Evolutionary conservation across 1,140 invertebrate species (phyloP), one percentile per base, ranked within the genome.

Genomic region (Trialeurodes vaporariorum): DNA sequence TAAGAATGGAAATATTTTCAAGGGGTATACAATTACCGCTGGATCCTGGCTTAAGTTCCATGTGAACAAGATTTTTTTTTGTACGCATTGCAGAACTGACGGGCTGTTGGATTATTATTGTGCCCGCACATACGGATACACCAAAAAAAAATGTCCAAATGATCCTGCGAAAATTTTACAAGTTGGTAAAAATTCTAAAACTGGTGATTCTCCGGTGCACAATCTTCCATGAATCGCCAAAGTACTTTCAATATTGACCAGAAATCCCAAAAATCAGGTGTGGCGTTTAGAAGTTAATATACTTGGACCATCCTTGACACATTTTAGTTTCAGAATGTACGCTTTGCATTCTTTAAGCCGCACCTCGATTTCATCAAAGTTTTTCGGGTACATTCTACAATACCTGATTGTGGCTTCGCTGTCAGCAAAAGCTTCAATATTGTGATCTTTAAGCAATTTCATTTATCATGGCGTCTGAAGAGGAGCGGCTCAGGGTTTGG

Each of bases 81-180:
- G 23, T 40, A 64, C n/a, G 27, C 63, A 2, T 27, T 22, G 24
- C 27, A 34, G 34, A 49, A 64, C 22, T 64, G 25, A 34, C 63
- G 63, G 24, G 63, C 26, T 27, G 63, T 64, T 1, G 27, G 63
- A 34, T 64, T 64, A 23, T 64, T 23, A 34, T 64, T 34, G n/a
- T 34, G 27, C 1, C 27, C 63, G 2, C 40, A 34, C 27, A 34
- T 34, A 13, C 63, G 26, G 2, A 64, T 40, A 22, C 5, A 22
- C 27, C 27, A 25, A 64, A 64, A 64, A 34, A 64, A 64, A 11
- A 64, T 22, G 22, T 64, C 63, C n/a, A 64, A 13, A 40, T 64
- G 63, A 34, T 64, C 63, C 34, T 49, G 34, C 17, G 34, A 49
- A 49, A 49, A 49, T 49, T n/a, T 49, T 49, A 49, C 17, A 49